Base-by-base conservation (phyloP, 2,113 vertebrate species). In the Nothoprocta perdicaria region DNA sequence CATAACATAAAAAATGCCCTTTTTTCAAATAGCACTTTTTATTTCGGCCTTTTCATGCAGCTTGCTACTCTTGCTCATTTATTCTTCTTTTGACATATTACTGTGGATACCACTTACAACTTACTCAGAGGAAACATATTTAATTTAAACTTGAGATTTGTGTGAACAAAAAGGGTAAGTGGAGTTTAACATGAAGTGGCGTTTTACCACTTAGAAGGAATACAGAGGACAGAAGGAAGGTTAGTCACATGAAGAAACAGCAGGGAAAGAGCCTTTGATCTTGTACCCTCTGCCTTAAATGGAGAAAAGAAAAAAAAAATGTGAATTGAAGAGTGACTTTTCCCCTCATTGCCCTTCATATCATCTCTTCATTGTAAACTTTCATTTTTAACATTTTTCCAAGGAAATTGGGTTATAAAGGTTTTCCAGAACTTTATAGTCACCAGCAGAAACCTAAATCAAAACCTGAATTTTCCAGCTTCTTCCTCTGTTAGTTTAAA, bases 381-480 rank as follows among this genome's bases (percentile, higher is more conserved):
- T 81, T 88, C 3, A 62, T 69, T 88, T 95, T 86, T 66, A 73
- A 35, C 27, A 12, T 38, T 86, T 86, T 94, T 78, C 14, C 26
- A 69, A 76, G 60, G 26, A 86, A 18, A 48, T 3, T 82, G 43
- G 11, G 9, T 69, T 76, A 38, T 58, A 68, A 76, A 10, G 3
- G 8, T 79, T 79, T 95, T 73, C 13, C 29, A 82, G 69, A 86
- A 53, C 24, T 41, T 92, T 61, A 26, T 45, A 14, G 35, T 58
- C 45, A 86, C 53, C 50, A 84, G 23, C 40, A 78, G 61, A 85
- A 94, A 38, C 4, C 19, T 62, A 74, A 84, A 66, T 50, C 88
- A 91, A 81, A 38, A 1, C 9, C 17, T 41, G 40, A 73, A 2
- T 52, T 79, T 81, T 76, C 40, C n/a, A 27, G 12, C 62, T 79